Evolutionary conservation across 2,113 vertebrate species (phyloP).

Genomic region (Typhlomys cinereus): DNA sequence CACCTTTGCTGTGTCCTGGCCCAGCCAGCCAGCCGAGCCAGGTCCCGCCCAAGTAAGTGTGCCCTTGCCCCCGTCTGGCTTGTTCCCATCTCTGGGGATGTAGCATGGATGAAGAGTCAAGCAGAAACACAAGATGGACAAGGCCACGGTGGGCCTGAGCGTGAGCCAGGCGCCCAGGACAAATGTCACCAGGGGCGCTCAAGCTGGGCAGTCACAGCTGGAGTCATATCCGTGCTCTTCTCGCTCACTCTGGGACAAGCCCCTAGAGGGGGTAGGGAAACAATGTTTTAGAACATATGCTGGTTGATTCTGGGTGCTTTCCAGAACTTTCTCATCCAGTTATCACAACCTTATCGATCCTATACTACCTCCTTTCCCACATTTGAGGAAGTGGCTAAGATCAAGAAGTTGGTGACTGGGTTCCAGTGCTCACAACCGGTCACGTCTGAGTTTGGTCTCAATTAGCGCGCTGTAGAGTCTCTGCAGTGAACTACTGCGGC

Average conservation of each 20-base stretch:
- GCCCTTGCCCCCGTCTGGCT: not conserved
- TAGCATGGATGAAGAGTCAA: not conserved
- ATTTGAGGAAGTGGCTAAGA: not conserved
- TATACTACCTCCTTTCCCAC: not conserved
- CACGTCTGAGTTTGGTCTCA: not conserved
- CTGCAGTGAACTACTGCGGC: not conserved
- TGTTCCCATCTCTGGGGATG: not conserved
- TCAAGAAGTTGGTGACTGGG: not conserved
- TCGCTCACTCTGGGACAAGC: accelerated
- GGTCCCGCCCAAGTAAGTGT: constrained; percentile 83
- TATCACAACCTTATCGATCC: not conserved
- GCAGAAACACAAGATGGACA: not conserved
- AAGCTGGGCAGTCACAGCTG: not conserved
- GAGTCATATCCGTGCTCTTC: not conserved
- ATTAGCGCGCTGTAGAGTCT: not conserved
- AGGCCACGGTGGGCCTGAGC: not conserved
- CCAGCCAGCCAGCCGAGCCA: constrained; percentile 72
- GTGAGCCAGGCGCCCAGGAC: not conserved
- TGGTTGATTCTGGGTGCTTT: not conserved
- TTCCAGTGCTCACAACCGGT: not conserved
- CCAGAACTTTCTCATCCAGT: not conserved
- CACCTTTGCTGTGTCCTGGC: constrained; percentile 83
- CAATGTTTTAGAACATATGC: not conserved
- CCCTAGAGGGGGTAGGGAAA: not conserved
- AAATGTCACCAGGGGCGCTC: not conserved